Evolutionary conservation across 2,113 vertebrate species (phyloP).

Genomic region (Dendrocopos noguchii): DNA sequence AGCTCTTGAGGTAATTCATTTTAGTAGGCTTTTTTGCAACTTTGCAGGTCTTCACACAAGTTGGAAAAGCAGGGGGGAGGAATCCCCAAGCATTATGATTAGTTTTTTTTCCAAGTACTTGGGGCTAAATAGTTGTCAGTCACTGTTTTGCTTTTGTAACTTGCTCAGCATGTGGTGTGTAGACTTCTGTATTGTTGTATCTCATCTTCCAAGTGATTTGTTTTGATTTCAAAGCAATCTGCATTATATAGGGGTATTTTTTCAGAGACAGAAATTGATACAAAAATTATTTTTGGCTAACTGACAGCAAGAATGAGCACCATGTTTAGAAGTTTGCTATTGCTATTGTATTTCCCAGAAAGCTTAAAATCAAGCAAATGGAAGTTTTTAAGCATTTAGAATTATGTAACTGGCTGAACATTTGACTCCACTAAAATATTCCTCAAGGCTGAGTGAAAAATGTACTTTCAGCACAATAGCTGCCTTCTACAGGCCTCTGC

Average conservation of each 20-base stretch:
- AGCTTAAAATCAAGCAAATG: background rate
- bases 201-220: background rate
- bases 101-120: background rate
- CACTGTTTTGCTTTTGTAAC: background rate
- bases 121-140: background rate
- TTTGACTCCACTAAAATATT: background rate
- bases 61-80: background rate
- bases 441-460: background rate
- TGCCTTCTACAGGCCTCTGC: background rate
- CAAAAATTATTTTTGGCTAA: background rate
- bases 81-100: background rate
- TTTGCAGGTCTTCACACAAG: background rate
- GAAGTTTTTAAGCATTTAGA: background rate
- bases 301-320: background rate
- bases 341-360: background rate
- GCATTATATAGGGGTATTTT: background rate
- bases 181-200: background rate
- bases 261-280: background rate
- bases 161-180: background rate
- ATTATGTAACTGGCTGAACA: background rate
- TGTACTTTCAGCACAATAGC: background rate
- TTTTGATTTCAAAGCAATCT: background rate
- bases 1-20: constrained; percentile 1
- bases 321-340: background rate
- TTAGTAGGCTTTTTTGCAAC: background rate